phyloP scores from a whole-genome alignment of 2,113 vertebrate species.

The Axis porcinus region DNA sequence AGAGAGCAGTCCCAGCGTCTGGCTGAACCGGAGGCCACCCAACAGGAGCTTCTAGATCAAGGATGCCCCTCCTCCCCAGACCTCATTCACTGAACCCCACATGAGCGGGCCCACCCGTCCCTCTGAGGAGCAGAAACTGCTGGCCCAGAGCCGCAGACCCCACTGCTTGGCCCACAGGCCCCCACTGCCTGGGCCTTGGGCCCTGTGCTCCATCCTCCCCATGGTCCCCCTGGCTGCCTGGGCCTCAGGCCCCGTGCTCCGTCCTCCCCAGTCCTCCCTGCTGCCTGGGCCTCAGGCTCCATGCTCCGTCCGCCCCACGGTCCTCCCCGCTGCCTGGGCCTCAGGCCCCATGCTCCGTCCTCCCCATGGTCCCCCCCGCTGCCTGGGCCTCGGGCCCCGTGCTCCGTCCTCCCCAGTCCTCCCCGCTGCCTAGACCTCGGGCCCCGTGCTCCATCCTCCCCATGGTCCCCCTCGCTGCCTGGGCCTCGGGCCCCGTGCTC shows the following conservation, averaged over 20 bases:
- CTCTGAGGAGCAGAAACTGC: not conserved
- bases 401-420: too few species aligned
- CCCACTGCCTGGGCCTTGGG: too few species aligned
- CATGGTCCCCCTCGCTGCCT: fast-evolving
- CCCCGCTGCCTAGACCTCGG: too few species aligned
- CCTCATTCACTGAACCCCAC: fast-evolving
- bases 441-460: not conserved
- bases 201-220: not conserved
- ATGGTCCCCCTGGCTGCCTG: fast-evolving
- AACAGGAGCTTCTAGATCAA: not conserved
- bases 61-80: not conserved
- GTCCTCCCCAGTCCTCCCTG: too few species aligned
- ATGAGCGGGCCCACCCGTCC: not conserved
- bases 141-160: not conserved
- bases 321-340: too few species aligned
- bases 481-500: too few species aligned
- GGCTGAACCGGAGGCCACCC: not conserved
- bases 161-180: too few species aligned
- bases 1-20: not conserved
- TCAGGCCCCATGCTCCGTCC: too few species aligned
- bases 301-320: not conserved
- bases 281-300: too few species aligned
- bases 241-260: too few species aligned
- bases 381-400: too few species aligned
- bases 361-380: not conserved